Evolutionary conservation across 2,888 invertebrate genomes (phyloP).

Genomic region (Coenonympha arcania): DNA sequence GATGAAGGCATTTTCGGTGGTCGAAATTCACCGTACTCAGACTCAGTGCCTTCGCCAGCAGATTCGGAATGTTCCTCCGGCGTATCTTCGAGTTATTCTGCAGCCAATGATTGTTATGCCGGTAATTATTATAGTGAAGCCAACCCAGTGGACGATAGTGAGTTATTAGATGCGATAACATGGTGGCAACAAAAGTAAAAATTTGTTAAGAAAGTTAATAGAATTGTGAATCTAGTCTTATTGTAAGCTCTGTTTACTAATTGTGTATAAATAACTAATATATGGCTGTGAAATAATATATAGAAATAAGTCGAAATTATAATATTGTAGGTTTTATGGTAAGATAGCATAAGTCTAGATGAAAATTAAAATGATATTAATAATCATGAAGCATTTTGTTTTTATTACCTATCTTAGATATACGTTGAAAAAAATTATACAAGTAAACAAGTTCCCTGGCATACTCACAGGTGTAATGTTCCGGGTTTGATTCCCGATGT

Average conservation of each 20-base stretch:
- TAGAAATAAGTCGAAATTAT: neutral
- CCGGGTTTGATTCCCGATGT: neutral
- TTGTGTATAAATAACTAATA: conserved; percentile 6
- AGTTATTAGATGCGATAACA: conserved; percentile 85
- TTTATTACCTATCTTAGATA: neutral
- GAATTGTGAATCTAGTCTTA: conserved; percentile 26
- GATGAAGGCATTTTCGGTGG: conserved; percentile 58
- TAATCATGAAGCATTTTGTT: neutral
- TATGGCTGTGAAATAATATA: conserved; percentile 30
- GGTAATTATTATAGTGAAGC: conserved; percentile 38
- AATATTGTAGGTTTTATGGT: conserved; percentile 1
- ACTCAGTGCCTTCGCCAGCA: conserved; percentile 78
- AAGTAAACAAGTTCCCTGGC: neutral
- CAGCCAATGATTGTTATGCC: conserved; percentile 37
- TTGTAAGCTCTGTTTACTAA: neutral
- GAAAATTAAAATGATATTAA: neutral
- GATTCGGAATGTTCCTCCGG: conserved; percentile 79
- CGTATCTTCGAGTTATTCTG: conserved; percentile 57
- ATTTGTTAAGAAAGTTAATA: conserved; percentile 3
- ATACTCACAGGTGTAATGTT: neutral
- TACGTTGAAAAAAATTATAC: too few species aligned
- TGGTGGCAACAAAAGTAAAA: conserved; percentile 82
- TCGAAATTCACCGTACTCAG: conserved; percentile 58
- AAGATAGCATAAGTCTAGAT: neutral
- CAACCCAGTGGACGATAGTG: conserved; percentile 86